Evolutionary conservation across 2,113 vertebrate species (phyloP).

Genomic region (Megatriorchis doriae): DNA sequence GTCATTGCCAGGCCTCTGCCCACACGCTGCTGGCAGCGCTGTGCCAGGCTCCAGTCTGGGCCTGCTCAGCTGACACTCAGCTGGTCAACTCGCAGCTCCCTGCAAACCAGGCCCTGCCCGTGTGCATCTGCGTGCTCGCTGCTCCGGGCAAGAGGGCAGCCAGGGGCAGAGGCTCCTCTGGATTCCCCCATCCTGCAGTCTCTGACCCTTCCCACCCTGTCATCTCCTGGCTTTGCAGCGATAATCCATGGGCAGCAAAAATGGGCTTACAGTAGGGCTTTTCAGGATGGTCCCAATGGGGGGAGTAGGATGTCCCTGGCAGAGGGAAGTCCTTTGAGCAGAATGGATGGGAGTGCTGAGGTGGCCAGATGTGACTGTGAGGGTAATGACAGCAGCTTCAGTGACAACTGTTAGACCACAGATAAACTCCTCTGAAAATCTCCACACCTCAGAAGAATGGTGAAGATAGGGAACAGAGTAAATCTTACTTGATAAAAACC

Average conservation of each 20-base stretch:
- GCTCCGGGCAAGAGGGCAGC: background rate
- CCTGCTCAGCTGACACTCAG: background rate
- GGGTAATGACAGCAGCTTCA: background rate
- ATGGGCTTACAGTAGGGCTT: background rate
- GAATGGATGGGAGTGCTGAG: background rate
- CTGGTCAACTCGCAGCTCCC: background rate
- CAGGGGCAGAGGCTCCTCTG: background rate
- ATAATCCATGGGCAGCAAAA: background rate
- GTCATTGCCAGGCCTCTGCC: background rate
- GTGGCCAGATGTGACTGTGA: background rate
- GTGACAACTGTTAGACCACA: background rate
- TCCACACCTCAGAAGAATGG: background rate
- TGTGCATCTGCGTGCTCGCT: rapidly evolving
- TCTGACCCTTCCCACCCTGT: background rate
- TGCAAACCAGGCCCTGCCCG: background rate
- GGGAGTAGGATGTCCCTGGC: background rate
- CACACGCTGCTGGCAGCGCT: background rate
- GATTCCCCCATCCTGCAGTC: background rate
- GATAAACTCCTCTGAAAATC: background rate
- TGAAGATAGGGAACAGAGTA: background rate
- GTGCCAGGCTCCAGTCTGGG: background rate
- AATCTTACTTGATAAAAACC: background rate
- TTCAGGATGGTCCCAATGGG: background rate
- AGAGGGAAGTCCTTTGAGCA: background rate
- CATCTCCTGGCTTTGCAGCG: background rate